These are phyloP conservation scores for Sialia sialis DNA, from an alignment of 2,113 vertebrate genomes.

Conservation along the genomic window DNA sequence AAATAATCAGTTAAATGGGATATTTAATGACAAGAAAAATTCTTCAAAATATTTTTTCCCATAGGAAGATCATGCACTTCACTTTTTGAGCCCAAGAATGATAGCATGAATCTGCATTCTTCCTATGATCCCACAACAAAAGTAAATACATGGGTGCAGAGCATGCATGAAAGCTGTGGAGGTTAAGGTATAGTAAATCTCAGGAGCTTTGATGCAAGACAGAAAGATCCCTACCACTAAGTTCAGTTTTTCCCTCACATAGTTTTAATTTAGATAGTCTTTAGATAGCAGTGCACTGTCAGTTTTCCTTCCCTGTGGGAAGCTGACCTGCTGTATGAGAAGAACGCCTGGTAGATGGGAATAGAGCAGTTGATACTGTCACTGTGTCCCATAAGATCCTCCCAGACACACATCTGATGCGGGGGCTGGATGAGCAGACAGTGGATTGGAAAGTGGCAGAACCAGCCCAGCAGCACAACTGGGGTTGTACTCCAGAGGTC, in stretches of 20 bases:
- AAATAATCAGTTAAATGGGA: constrained; percentile 43
- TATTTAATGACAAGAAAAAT: constrained; percentile 46
- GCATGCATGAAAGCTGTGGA: not conserved
- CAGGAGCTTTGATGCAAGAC: not conserved
- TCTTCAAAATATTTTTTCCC: constrained; percentile 48
- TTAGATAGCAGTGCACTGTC: not conserved
- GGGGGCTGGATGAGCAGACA: not conserved
- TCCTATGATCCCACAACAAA: not conserved
- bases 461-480: not conserved
- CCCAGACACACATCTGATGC: not conserved
- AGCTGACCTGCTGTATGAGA: not conserved
- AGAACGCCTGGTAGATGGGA: not conserved
- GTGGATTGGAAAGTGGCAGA: not conserved
- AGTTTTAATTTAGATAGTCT: not conserved
- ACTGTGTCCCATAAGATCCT: not conserved
- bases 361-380: not conserved
- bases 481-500: not conserved
- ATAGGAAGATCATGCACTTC: constrained; percentile 38
- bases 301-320: not conserved
- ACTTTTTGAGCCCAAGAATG: not conserved
- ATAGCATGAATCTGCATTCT: not conserved
- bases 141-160: not conserved
- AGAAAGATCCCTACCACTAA: not conserved
- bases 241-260: not conserved
- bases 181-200: not conserved